Conservation (phyloP, 2,888 invertebrate genomes). For the Imbricaverruca yamaguchii region DNA sequence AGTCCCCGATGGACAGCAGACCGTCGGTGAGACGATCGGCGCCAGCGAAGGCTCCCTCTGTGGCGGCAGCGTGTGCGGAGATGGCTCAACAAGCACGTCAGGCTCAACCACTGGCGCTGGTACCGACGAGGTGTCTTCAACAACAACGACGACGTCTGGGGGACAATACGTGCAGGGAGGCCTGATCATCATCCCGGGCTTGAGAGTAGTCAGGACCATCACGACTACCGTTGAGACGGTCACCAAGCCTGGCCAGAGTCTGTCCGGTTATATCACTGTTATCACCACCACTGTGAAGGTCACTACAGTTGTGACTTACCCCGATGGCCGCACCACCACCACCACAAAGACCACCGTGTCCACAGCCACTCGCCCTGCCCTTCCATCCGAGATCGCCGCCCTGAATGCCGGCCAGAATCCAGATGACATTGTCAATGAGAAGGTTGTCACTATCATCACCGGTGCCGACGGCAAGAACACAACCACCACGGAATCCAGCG, state of each 20-base stretch:
- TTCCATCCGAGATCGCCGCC: not conserved
- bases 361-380: not conserved
- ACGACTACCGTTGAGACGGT: not conserved
- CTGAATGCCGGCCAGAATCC: too few relatives aligned
- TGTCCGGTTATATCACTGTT: not conserved
- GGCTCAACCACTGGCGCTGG: too few relatives aligned
- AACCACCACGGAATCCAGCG: not conserved
- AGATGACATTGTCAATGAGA: not conserved
- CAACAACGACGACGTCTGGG: too few relatives aligned
- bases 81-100: too few relatives aligned
- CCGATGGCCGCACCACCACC: not conserved
- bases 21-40: too few relatives aligned
- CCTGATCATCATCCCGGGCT: not conserved
- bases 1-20: too few relatives aligned
- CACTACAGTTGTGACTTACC: not conserved
- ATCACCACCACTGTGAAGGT: not conserved
- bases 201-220: not conserved
- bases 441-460: slow-evolving; percentile 12
- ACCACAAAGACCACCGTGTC: not conserved
- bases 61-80: too few relatives aligned
- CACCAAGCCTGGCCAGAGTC: not conserved
- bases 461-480: slow-evolving; percentile 10
- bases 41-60: too few relatives aligned
- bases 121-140: too few relatives aligned
- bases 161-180: not conserved